phyloP scores from a whole-genome alignment of 2,888 invertebrate genomes.

The Seladonia tumulorum region DNA sequence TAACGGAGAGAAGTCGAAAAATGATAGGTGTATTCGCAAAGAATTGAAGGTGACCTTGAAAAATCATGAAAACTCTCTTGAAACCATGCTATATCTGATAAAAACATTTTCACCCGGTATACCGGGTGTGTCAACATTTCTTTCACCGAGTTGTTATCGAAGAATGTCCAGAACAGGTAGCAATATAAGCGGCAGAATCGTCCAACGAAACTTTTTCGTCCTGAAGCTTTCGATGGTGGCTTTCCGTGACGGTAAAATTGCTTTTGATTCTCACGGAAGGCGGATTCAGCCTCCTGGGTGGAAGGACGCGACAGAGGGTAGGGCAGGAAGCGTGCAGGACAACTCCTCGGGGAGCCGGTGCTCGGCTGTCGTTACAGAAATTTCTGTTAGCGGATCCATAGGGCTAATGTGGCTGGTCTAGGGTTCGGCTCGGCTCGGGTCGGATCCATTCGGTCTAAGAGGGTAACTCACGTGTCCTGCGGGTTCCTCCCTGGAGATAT shows the following conservation, averaged over 20 bases:
- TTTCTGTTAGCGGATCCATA: slow-evolving; percentile 24
- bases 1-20: no score
- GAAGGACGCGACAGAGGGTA: background rate
- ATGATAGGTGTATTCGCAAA: no score
- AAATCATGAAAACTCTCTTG: no score
- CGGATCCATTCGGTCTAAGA: slow-evolving; percentile 47
- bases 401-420: slow-evolving; percentile 10
- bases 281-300: background rate
- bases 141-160: no score
- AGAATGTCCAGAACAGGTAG: background rate
- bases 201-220: background rate
- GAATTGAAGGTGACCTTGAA: no score
- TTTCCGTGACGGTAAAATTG: background rate
- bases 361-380: slow-evolving; percentile 35
- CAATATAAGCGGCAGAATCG: background rate
- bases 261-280: background rate
- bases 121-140: no score
- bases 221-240: background rate
- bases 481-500: slow-evolving; percentile 64
- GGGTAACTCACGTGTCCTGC: slow-evolving; percentile 62
- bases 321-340: background rate
- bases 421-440: slow-evolving; percentile 28
- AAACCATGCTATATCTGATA: no score
- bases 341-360: background rate
- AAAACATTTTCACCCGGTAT: no score